phyloP scores from a whole-genome alignment of 2,797 vertebrate species.

The Eulemur mongoz region DNA sequence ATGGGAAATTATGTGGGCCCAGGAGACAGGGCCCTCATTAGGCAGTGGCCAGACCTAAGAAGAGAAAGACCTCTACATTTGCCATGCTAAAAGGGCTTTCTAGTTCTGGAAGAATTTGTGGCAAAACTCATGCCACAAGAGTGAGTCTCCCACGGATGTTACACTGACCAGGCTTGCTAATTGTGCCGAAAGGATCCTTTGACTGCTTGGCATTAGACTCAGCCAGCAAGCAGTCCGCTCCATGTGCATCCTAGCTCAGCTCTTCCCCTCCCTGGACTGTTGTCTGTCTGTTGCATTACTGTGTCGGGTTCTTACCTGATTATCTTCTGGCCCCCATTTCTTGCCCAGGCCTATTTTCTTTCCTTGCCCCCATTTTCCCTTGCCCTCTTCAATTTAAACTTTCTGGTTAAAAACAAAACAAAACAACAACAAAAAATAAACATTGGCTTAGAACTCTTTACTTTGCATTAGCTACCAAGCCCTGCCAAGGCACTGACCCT shows the following conservation, averaged over 20 bases:
- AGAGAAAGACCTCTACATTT: not conserved
- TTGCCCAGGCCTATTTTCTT: not conserved
- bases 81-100: not conserved
- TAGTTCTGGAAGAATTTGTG: not conserved
- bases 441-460: not conserved
- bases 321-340: not conserved
- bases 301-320: not conserved
- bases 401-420: not conserved
- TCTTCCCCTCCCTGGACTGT: not conserved
- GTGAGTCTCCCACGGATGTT: not conserved
- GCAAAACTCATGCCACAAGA: not conserved
- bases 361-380: not conserved
- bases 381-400: not conserved
- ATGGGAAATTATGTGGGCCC: not conserved
- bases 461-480: not conserved
- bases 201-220: not conserved
- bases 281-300: not conserved
- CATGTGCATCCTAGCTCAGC: not conserved
- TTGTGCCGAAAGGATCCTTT: not conserved
- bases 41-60: not conserved
- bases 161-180: not conserved
- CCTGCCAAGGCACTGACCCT: constrained; percentile 26
- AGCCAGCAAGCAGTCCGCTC: not conserved
- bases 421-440: not conserved
- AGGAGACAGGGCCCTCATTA: not conserved